Evolutionary conservation across 2,888 invertebrate species (phyloP), one percentile per base, ranked within the genome.

Genomic region (Pollenia angustigena): DNA sequence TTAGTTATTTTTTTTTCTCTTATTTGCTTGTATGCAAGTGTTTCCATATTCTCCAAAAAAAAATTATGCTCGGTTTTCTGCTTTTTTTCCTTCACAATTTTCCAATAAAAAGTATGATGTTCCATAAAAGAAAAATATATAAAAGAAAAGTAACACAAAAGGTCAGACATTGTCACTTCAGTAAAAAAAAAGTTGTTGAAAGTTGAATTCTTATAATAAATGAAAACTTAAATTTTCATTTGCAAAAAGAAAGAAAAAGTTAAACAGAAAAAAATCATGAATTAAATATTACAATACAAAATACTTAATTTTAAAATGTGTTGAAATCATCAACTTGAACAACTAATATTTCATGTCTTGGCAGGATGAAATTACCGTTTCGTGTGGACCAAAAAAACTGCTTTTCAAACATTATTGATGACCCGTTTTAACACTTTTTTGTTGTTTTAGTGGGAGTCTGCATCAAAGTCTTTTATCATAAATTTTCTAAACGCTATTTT

Each of bases 401-500:
- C 23, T 81, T 85, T 85, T 66, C 52, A 83, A 81, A 83, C 79
- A 76, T 86, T 86, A 86, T 86, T 86, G 86, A 86, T 86, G 86
- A 86, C 75, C 86, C 60, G 16, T 71, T 60, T 68, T 46, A 78
- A 85, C 81, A 23, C 66, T 48, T 72, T 18, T 71, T 0, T 46
- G 50, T 16, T 4, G 40, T 40, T 48, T 68, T 14, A 18, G 10
- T 40, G 11, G 58, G 58, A 69, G 40, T 44, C 68, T 23, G 23
- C 46, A 50, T 62, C 52, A 68, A 74, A 79, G 72, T 85, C 69
- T 78, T 85, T 85, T 69, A 85, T 85, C 81, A 82, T 78, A 80
- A 74, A 82, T 75, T 75, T 82, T 86, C 69, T 69, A 79, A 83
- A 71, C 75, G 71, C 66, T 56, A 48, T 68, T 46, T 86, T 86